Evolutionary conservation across 2,113 vertebrate genomes (phyloP).

Genomic region (Salvelinus namaycush): DNA sequence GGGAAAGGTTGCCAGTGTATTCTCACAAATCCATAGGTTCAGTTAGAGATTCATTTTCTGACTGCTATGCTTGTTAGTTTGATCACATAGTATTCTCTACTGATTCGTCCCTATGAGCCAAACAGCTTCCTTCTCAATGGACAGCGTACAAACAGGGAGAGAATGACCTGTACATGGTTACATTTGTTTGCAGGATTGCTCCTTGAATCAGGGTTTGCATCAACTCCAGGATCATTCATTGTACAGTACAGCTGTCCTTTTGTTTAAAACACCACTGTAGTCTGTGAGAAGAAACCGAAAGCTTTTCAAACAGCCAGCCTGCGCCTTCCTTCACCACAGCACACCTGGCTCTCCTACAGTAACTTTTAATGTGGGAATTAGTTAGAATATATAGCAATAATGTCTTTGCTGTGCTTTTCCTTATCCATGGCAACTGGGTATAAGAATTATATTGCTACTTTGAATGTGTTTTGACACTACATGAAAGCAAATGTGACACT

Average conservation of each 20-base stretch:
- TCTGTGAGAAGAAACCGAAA: slow-evolving; percentile 7
- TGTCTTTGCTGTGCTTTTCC: neutral
- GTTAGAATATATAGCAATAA: slow-evolving; percentile 7
- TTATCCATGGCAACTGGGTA: neutral
- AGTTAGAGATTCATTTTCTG: slow-evolving; percentile 3
- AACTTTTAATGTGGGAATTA: slow-evolving; percentile 11
- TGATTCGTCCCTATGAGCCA: neutral
- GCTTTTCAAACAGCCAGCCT: slow-evolving; percentile 21
- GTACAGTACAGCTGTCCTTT: slow-evolving; percentile 19
- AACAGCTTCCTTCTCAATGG: neutral
- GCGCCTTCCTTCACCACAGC: neutral
- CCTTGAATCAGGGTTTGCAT: neutral
- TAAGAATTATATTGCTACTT: neutral
- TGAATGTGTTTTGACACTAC: neutral
- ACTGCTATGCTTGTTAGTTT: neutral
- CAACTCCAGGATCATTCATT: slow-evolving; percentile 2
- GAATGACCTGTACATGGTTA: neutral
- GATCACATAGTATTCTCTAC: neutral
- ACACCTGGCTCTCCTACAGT: neutral
- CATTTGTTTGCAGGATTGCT: neutral
- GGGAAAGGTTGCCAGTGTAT: slow-evolving; percentile 45
- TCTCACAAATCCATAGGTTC: slow-evolving; percentile 17
- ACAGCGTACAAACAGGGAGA: neutral
- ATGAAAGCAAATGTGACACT: neutral
- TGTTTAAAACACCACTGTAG: neutral